Evolutionary conservation across 2,113 vertebrate genomes (phyloP).

Genomic region (Pseudopodoces humilis): DNA sequence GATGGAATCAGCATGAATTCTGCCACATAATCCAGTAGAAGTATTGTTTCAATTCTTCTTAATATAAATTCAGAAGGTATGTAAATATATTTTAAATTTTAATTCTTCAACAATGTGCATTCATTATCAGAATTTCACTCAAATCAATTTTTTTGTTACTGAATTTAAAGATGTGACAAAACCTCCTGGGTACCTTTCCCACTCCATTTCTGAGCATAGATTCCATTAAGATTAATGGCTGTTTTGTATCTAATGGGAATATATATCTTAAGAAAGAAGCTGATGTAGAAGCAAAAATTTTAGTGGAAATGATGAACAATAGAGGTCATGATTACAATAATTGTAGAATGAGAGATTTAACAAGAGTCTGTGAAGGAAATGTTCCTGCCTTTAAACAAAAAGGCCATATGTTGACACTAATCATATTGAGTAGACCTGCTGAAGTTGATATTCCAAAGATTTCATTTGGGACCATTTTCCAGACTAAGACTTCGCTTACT

Average conservation of each 20-base stretch:
- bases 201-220: slow-evolving; percentile 31
- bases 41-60: slow-evolving; percentile 34
- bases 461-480: slow-evolving; percentile 44
- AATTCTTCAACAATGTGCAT: slow-evolving; percentile 49
- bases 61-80: slow-evolving; percentile 30
- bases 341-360: slow-evolving; percentile 53
- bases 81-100: slow-evolving; percentile 57
- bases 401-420: slow-evolving; percentile 51
- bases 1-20: background rate
- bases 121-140: slow-evolving; percentile 43
- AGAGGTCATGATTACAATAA: slow-evolving; percentile 63
- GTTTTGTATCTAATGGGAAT: slow-evolving; percentile 58
- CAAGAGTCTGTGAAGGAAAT: slow-evolving; percentile 21
- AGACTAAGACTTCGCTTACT: background rate
- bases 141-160: slow-evolving; percentile 41
- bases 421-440: slow-evolving; percentile 33
- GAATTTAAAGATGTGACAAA: slow-evolving; percentile 55
- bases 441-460: slow-evolving; percentile 46
- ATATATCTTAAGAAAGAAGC: slow-evolving; percentile 43
- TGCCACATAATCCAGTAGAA: background rate
- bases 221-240: slow-evolving; percentile 58
- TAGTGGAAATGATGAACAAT: slow-evolving; percentile 47
- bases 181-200: slow-evolving; percentile 27
- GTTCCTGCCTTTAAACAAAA: slow-evolving; percentile 49
- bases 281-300: slow-evolving; percentile 49